Conservation (phyloP, 2,113 vertebrate species). For the Bufo bufo region DNA sequence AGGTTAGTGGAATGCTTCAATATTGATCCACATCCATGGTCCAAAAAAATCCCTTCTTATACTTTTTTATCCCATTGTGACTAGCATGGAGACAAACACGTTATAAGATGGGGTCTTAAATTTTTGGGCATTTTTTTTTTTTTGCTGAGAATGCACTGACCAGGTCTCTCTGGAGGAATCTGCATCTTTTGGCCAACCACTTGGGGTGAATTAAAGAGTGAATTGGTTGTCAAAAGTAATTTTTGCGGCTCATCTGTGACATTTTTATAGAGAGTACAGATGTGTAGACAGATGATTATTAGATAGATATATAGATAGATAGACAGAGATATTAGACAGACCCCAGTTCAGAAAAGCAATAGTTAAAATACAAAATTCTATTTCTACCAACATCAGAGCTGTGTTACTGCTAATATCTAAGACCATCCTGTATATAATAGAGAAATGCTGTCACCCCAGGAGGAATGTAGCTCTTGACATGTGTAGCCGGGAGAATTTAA, state of each 20-base stretch:
- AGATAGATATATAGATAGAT: background rate
- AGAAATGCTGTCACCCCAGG: background rate
- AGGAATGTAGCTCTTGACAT: background rate
- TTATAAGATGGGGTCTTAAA: background rate
- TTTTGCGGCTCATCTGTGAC: no score
- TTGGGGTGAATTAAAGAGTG: no score
- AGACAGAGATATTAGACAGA: background rate
- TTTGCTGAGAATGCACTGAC: no score
- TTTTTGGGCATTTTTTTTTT: no score
- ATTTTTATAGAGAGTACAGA: background rate
- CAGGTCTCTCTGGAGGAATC: no score
- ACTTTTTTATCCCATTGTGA: no score
- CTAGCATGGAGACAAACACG: background rate
- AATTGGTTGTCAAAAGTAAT: background rate
- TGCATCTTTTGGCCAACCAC: no score
- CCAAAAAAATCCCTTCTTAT: background rate
- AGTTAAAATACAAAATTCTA: background rate
- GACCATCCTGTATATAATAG: background rate
- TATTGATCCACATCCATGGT: background rate
- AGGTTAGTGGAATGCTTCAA: slow-evolving; percentile 62
- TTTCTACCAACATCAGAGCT: background rate
- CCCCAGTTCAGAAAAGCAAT: background rate
- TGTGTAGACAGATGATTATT: background rate
- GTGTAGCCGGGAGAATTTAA: slow-evolving; percentile 18
- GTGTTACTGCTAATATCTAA: background rate